Evolutionary conservation across 1,140 invertebrate genomes (phyloP), one percentile per base, ranked within the genome.

Genomic region (Camponotus pennsylvanicus): DNA sequence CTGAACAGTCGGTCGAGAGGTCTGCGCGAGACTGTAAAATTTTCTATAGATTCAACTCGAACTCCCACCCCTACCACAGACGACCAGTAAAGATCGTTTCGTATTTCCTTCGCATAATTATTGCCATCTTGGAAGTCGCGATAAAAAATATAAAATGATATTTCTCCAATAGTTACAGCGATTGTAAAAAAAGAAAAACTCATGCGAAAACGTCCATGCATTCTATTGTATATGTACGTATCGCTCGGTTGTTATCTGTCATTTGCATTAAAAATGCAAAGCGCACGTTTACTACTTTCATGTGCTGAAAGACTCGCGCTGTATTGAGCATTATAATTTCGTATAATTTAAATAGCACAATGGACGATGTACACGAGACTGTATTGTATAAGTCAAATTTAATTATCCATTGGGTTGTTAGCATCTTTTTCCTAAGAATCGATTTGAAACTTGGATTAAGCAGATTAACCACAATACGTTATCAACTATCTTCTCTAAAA

Each of bases 181-280:
- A 5, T 45, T 61, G 11, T 9, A 32, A 71, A 70, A 73, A 71
- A 42, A 61, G 57, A 64, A 67, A 27, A 13, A 37, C 40, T 6
- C n/a, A 57, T 15, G 27, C 8, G 11, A n/a, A 64, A 8, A 77
- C 21, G 21, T 63, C 15, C 18, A 8, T 61, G 37, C n/a, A 69
- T 21, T 7, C 9, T 42, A 52, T 70, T n/a, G 3, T 40, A 5
- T 37, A 37, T 32, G 21, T 45, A 1, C 15, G 37, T 2, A 59
- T 80, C 15, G 64, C 34, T 52, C n/a, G 37, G 3, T 40, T 6
- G 37, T 1, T 1, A 34, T 59, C 49, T 37, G 27, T 82, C 71
- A 71, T 75, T 75, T 82, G 7, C 21, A 27, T 86, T 82, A 88
- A 87, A 83, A 73, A 73, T 73, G 70, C 5, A 73, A 57, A 5